Percentiles rank a stretch among this genome's conserved stretches.
phyloP scores from a whole-genome alignment of 2,113 vertebrate species.

The Rousettus leschenaultii region DNA sequence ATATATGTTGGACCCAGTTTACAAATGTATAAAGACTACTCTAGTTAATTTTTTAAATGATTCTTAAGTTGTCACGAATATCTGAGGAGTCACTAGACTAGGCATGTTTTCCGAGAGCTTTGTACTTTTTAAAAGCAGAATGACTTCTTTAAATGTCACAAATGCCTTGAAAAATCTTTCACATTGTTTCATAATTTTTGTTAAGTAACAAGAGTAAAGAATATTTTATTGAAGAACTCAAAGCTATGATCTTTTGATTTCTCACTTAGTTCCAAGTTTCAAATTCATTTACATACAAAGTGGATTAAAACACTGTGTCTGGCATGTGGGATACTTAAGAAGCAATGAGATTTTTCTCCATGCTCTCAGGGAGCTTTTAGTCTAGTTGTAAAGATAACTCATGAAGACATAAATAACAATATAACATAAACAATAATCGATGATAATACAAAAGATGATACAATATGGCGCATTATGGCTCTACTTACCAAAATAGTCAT shows the following conservation, averaged over 20 bases:
- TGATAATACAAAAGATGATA: not conserved
- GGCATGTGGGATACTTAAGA: not conserved
- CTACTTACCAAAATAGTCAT: not conserved
- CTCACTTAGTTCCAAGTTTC: not conserved
- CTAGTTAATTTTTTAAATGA: conserved; percentile 8
- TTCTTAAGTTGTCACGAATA: not conserved
- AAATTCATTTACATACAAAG: not conserved
- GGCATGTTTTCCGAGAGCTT: not conserved
- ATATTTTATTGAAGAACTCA: not conserved
- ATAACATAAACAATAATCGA: not conserved
- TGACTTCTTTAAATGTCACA: conserved; percentile 9
- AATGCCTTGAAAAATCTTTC: not conserved
- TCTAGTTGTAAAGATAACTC: not conserved
- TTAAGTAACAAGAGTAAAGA: not conserved
- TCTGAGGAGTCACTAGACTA: not conserved
- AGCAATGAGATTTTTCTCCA: not conserved
- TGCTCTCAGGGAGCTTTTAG: not conserved
- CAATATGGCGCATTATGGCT: not conserved
- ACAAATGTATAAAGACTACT: not conserved
- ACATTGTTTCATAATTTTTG: conserved; percentile 1
- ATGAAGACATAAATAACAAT: not conserved
- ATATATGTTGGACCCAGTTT: not conserved
- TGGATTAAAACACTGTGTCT: not conserved
- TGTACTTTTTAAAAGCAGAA: not conserved
- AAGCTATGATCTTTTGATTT: not conserved